Conservation (phyloP, 2,113 vertebrate genomes). For the Morone chrysops region DNA sequence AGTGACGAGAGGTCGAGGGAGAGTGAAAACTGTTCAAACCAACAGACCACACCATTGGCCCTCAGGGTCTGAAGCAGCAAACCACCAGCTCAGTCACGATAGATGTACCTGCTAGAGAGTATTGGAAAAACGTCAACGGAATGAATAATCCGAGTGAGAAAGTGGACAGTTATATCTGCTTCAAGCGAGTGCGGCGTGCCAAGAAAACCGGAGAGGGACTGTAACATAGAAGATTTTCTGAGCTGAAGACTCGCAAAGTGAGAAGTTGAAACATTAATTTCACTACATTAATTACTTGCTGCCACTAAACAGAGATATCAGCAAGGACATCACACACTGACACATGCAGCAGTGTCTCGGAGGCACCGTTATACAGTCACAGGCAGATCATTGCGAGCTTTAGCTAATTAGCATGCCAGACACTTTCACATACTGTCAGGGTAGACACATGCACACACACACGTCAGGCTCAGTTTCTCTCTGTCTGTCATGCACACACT, state of each 20-base stretch:
- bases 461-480: slow-evolving; percentile 30
- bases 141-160: slow-evolving; percentile 8
- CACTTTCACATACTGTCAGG: slow-evolving; percentile 53
- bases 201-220: background rate
- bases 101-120: background rate
- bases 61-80: slow-evolving; percentile 4
- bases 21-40: slow-evolving; percentile 16
- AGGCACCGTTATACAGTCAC: slow-evolving; percentile 37
- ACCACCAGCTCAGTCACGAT: background rate
- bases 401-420: slow-evolving; percentile 72
- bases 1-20: slow-evolving; percentile 14
- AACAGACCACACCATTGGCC: background rate
- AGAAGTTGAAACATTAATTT: slow-evolving; percentile 24
- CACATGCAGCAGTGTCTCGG: slow-evolving; percentile 48
- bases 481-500: slow-evolving; percentile 43
- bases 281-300: slow-evolving; percentile 44
- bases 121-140: background rate
- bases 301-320: slow-evolving; percentile 52
- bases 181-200: background rate
- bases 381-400: slow-evolving; percentile 52
- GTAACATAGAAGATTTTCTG: background rate
- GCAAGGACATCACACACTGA: slow-evolving; percentile 67
- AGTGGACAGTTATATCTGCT: slow-evolving; percentile 8
- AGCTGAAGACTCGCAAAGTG: background rate
- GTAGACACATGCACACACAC: slow-evolving; percentile 19